Base-by-base conservation (phyloP, 2,888 invertebrate species). In the Xylota segnis region DNA sequence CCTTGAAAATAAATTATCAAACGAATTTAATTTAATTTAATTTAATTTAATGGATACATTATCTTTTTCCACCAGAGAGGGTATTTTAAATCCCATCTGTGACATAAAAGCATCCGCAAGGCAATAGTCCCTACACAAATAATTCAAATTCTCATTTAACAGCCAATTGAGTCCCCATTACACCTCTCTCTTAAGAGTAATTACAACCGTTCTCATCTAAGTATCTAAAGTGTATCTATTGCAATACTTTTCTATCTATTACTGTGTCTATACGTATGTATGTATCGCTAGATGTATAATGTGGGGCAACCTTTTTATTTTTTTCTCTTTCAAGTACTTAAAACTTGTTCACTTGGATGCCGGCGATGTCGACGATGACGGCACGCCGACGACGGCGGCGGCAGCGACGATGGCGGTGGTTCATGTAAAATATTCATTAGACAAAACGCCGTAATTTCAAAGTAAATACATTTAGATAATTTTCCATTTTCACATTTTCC, bases 391-490 rank as follows among this genome's bases (percentile, higher is more conserved):
- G n/a, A n/a, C n/a, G n/a, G 16, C n/a, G 32, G 12, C 16, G 18
- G 10, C 9, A 12, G 16, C 7, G 58, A 2, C 50, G 66, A 2
- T 37, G 50, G n/a, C 56, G 50, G 10, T 37, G 58, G 77, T 43
- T 71, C 59, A 61, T 79, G 66, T 76, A 86, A 81, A 82, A 82
- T 82, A 86, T 86, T 81, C 76, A 86, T 86, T 86, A 86, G 86
- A 86, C 72, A 68, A 82, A 86, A 86, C 71, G 82, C 71, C 61
- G 72, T 86, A 86, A 86, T 86, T 81, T 76, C 71, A 72, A 86
- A 82, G 84, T 81, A 86, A 86, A 86, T 86, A 86, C 84, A 72
- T 86, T 86, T 81, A 86, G 86, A 86, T 86, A 86, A 82, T 86
- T 86, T 86, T 77, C 86, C 76, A 82, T 86, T 86, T 86, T 82